Evolutionary conservation across 2,888 invertebrate genomes (phyloP).

Genomic region (Torymus texanus): DNA sequence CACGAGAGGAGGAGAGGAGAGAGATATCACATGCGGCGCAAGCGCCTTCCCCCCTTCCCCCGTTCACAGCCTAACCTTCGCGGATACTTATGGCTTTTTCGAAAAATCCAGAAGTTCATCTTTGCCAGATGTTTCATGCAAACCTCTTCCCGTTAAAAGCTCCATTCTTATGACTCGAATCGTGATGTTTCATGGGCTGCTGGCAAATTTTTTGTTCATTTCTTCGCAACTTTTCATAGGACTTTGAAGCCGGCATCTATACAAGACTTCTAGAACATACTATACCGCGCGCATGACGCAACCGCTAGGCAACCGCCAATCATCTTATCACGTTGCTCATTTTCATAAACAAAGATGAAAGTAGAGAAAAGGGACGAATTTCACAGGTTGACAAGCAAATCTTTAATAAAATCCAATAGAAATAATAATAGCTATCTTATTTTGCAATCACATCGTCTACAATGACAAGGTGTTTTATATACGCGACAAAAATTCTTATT

Average conservation of each 20-base stretch:
- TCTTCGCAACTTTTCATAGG: background rate
- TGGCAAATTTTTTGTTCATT: constrained; percentile 8
- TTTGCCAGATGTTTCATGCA: no score
- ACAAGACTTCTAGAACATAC: constrained; percentile 63
- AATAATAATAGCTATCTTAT: background rate
- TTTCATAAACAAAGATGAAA: no score
- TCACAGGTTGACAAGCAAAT: background rate
- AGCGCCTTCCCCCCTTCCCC: background rate
- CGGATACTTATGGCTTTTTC: background rate
- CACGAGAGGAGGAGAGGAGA: background rate
- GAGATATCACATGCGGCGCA: constrained; percentile 39
- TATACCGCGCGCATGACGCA: constrained; percentile 60
- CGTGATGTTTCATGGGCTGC: no score
- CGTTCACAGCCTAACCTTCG: background rate
- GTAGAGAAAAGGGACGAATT: background rate
- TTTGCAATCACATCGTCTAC: no score
- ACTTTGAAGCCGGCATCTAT: constrained; percentile 53
- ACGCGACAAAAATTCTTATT: no score
- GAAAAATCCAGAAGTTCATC: constrained; percentile 40
- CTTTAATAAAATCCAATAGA: background rate
- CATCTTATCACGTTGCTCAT: constrained; percentile 26
- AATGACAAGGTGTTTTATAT: no score
- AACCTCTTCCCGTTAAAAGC: no score
- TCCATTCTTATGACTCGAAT: no score
- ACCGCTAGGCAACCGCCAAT: constrained; percentile 57